Conservation (phyloP, 2,113 vertebrate genomes). For the Cyprinus carpio region DNA sequence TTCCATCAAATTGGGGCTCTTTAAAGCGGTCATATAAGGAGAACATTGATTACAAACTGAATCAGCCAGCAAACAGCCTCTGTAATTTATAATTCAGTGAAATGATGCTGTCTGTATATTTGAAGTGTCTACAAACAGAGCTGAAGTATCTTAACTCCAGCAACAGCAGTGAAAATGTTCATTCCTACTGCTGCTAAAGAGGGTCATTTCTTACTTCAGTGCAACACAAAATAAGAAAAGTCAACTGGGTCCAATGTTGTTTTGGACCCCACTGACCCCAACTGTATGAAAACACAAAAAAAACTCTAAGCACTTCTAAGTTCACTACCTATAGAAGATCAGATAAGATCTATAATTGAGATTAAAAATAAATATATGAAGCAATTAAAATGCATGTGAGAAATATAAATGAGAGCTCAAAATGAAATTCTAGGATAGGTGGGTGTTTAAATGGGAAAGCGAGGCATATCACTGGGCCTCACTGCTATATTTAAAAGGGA, state of each 20-base stretch:
- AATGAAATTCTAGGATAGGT: slow-evolving; percentile 2
- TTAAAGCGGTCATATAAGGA: neutral
- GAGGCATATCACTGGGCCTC: neutral
- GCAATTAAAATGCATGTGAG: neutral
- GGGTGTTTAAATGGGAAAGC: neutral
- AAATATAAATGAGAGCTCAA: neutral
- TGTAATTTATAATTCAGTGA: slow-evolving; percentile 7
- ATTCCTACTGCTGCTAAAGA: neutral
- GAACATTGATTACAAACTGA: slow-evolving; percentile 8
- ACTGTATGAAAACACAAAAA: neutral
- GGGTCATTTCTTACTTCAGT: neutral
- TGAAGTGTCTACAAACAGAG: neutral
- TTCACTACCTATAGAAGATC: neutral
- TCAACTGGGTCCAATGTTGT: neutral
- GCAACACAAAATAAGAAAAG: neutral
- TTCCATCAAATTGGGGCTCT: neutral
- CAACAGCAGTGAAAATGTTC: neutral
- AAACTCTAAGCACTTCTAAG: too few species aligned
- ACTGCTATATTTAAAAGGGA: neutral
- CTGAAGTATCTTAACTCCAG: neutral
- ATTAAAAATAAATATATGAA: neutral
- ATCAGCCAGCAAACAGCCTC: neutral
- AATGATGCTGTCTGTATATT: neutral
- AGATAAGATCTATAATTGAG: neutral
- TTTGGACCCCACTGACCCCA: neutral